A percentile compares a stretch with the other conserved stretches of the same genome.
Conservation (phyloP, 2,888 invertebrate genomes). For the Drosophila sordidapex region DNA sequence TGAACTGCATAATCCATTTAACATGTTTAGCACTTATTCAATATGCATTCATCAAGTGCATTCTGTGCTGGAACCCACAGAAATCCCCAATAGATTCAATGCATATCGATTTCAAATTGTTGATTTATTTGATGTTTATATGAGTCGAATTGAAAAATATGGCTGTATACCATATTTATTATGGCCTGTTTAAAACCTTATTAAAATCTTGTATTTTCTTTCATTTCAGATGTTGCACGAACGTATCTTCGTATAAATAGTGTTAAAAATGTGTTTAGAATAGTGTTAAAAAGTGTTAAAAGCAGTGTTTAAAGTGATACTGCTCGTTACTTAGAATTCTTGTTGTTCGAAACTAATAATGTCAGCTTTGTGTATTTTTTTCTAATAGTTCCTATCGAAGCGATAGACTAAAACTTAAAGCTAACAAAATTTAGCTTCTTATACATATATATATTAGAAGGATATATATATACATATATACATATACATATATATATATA, state of each 20-base stretch:
- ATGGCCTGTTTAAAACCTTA: not conserved
- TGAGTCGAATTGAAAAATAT: not conserved
- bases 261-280: not conserved
- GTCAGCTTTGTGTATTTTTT: not conserved
- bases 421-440: too few relatives aligned
- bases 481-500: too few relatives aligned
- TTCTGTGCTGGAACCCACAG: conserved; percentile 1
- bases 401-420: too few relatives aligned
- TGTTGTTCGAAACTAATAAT: not conserved
- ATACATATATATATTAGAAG: too few relatives aligned
- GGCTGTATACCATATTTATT: not conserved
- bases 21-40: conserved; percentile 45
- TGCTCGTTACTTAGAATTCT: not conserved
- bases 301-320: not conserved
- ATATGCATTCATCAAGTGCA: conserved; percentile 41
- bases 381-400: not conserved
- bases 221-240: not conserved
- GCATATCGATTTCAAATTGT: conserved; percentile 4
- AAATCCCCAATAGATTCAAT: not conserved
- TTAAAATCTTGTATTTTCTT: not conserved
- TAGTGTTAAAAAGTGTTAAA: not conserved
- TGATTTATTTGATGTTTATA: not conserved
- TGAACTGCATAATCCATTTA: conserved; percentile 39
- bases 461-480: too few relatives aligned
- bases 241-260: not conserved